Evolutionary conservation across 2,113 vertebrate genomes (phyloP).

Genomic region (Sturnira hondurensis): DNA sequence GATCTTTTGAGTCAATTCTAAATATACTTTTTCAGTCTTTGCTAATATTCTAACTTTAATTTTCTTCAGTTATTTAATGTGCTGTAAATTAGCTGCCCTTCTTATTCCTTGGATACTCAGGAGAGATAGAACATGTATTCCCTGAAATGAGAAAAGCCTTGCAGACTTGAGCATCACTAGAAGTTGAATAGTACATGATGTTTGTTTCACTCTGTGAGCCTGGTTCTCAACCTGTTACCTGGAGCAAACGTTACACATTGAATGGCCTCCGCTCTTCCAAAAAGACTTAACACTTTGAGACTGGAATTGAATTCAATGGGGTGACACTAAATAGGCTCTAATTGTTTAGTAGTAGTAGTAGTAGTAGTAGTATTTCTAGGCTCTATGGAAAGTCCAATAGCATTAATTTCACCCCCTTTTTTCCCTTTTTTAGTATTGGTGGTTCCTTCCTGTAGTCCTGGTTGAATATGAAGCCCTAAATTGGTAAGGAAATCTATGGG

Average conservation of each 20-base stretch:
- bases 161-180: not conserved
- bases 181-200: not conserved
- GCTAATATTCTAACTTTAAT: not conserved
- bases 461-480: not conserved
- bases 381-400: not conserved
- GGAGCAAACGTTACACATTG: not conserved
- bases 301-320: not conserved
- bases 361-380: not conserved
- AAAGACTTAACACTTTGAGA: not conserved
- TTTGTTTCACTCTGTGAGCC: not conserved
- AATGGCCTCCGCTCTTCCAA: not conserved
- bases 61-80: not conserved
- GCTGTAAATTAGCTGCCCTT: not conserved
- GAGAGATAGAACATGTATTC: not conserved
- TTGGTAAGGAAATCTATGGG: not conserved
- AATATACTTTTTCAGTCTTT: not conserved
- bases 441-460: not conserved
- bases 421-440: not conserved
- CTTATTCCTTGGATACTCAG: not conserved
- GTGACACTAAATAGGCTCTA: not conserved
- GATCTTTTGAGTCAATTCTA: not conserved
- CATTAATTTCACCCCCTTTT: not conserved
- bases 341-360: not conserved
- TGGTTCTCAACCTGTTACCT: not conserved
- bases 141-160: not conserved